These are phyloP conservation scores for Drosophila pseudotalamancana DNA, from an alignment of 2,888 invertebrate species.

Conservation along the genomic window DNA sequence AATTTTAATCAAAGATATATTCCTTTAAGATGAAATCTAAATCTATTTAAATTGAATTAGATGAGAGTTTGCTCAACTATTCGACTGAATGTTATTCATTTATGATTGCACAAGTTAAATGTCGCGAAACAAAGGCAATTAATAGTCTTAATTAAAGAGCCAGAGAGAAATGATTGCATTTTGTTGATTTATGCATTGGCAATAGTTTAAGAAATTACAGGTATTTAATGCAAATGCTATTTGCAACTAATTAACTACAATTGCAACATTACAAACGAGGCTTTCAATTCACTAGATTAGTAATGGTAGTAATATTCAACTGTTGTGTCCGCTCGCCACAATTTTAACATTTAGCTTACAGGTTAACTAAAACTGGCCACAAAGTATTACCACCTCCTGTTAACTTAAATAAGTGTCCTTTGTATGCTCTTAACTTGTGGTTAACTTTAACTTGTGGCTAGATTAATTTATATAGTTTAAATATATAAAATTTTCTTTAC, in stretches of 20 bases:
- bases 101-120: constrained; percentile 27
- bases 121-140: constrained; percentile 19
- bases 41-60: neutral
- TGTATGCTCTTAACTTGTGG: no score
- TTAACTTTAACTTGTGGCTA: no score
- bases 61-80: constrained; percentile 11
- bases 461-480: no score
- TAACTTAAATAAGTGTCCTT: constrained; percentile 18
- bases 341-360: neutral
- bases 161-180: constrained; percentile 8
- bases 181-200: constrained; percentile 11
- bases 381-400: constrained; percentile 35
- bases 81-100: constrained; percentile 39
- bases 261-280: neutral
- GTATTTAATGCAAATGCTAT: neutral
- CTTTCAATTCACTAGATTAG: neutral
- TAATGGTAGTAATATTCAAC: neutral
- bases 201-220: neutral
- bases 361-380: constrained; percentile 14
- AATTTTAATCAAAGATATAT: neutral
- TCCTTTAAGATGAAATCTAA: neutral
- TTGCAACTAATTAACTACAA: constrained; percentile 13
- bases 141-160: constrained; percentile 24
- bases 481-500: neutral
- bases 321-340: neutral